Evolutionary conservation across 2,797 vertebrate species (phyloP).

Genomic region (Anisognathus igniventris): DNA sequence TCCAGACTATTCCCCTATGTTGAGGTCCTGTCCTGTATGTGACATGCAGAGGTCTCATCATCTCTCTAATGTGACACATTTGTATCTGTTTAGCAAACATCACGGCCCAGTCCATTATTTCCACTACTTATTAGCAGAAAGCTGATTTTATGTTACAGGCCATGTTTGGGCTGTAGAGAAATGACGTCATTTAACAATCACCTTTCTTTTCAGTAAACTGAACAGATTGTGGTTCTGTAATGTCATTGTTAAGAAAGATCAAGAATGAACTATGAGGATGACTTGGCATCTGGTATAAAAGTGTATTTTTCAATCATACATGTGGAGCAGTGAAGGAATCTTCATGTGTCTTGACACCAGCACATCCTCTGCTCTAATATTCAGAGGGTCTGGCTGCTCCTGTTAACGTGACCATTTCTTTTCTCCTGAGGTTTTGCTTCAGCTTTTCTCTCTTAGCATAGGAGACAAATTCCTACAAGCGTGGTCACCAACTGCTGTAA

Average conservation of each 20-base stretch:
- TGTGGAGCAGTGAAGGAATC: neutral
- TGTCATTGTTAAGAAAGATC: neutral
- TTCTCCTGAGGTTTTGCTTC: neutral
- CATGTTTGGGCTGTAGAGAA: neutral
- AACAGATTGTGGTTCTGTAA: neutral
- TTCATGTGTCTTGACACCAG: neutral
- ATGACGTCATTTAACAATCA: neutral
- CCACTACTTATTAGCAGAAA: neutral
- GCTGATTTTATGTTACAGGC: neutral
- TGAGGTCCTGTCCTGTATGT: neutral
- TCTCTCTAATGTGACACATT: neutral
- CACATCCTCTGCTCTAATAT: neutral
- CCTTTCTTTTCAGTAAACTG: neutral
- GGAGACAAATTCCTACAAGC: neutral
- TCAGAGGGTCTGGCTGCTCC: neutral
- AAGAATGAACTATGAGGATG: neutral
- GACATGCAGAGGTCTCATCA: neutral
- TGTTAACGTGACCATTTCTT: accelerated
- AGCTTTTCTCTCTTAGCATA: neutral
- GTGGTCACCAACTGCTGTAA: neutral
- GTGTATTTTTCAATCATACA: neutral
- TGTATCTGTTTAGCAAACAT: neutral
- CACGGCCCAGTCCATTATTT: neutral
- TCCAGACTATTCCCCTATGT: neutral
- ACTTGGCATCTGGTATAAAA: neutral